phyloP scores from a whole-genome alignment of 2,888 invertebrate genomes.

The Phytoseiulus persimilis region DNA sequence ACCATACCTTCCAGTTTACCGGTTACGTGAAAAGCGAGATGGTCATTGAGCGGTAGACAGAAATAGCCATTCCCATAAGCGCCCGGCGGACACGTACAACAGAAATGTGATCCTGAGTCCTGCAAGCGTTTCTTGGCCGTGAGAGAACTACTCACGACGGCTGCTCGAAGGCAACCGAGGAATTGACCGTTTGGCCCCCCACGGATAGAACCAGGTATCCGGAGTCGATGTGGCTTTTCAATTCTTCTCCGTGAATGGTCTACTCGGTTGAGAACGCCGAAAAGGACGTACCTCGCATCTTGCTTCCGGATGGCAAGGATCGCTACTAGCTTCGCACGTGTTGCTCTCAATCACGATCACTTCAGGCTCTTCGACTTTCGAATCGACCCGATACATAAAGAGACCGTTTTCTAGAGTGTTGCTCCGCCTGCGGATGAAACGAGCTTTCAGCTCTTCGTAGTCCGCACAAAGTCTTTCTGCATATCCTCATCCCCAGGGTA shows the following conservation, averaged over 20 bases:
- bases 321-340: neutral
- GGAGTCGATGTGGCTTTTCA: no score
- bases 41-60: neutral
- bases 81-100: neutral
- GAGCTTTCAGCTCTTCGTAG: no score
- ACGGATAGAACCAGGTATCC: no score
- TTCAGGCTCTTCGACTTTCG: neutral
- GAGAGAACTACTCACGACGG: no score
- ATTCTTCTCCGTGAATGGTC: no score
- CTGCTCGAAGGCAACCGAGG: no score
- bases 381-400: neutral
- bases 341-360: neutral
- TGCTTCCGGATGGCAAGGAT: conserved; percentile 27
- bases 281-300: conserved; percentile 6
- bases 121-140: neutral
- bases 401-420: neutral
- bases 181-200: no score
- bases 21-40: neutral
- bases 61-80: neutral
- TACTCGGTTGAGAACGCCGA: no score
- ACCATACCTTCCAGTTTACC: neutral
- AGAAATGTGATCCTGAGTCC: neutral
- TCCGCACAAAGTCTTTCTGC: no score
- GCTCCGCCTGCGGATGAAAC: neutral
- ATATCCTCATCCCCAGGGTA: no score